These are phyloP conservation scores for Marcusenius ussheri DNA, from an alignment of 2,113 vertebrate species.

Conservation along the genomic window DNA sequence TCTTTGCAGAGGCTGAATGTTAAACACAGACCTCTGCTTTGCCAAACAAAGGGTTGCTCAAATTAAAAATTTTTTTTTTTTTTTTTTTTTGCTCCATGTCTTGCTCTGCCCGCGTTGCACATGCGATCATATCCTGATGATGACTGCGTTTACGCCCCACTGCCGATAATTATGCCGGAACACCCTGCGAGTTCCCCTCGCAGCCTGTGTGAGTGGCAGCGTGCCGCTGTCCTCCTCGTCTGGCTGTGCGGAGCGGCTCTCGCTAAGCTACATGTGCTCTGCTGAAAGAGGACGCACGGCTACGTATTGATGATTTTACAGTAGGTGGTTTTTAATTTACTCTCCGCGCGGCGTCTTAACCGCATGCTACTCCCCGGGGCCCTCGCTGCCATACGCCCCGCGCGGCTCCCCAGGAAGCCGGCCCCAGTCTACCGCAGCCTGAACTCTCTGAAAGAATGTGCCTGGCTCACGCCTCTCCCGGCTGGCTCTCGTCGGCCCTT, in stretches of 20 bases:
- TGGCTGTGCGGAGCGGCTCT: constrained; percentile 30
- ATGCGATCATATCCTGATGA: not conserved
- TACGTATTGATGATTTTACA: constrained; percentile 47
- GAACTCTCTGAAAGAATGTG: not conserved
- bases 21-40: not conserved
- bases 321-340: constrained; percentile 47
- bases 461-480: not conserved
- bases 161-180: not conserved
- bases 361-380: constrained; percentile 32
- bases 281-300: constrained; percentile 30
- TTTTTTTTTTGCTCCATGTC: not conserved
- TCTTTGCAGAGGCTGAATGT: not conserved
- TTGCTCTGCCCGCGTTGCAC: not conserved
- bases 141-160: not conserved
- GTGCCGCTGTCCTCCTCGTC: not conserved
- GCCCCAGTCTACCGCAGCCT: constrained; percentile 12
- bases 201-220: not conserved
- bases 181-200: not conserved
- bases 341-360: constrained; percentile 39
- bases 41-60: not conserved
- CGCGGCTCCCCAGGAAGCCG: constrained; percentile 29
- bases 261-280: constrained; percentile 35
- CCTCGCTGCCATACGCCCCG: constrained; percentile 32
- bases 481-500: not conserved
- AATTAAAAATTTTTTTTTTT: not conserved